Conservation (phyloP, 2,888 invertebrate genomes). For the Eupithecia centaureata region DNA sequence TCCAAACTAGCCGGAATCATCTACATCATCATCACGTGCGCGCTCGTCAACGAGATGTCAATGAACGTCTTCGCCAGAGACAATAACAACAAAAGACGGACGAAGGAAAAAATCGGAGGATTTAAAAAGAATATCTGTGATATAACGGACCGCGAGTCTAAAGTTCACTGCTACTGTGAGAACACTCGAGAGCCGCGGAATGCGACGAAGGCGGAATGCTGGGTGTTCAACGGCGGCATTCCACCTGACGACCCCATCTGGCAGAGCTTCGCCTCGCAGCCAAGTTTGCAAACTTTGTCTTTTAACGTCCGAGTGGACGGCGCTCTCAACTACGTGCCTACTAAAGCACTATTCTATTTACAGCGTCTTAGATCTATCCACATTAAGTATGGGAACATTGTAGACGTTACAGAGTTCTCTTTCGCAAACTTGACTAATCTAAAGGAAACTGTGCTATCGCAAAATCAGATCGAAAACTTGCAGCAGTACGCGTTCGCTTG, state of each 20-base stretch:
- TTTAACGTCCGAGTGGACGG: conserved; percentile 89
- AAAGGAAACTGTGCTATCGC: conserved; percentile 86
- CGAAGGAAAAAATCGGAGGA: conserved; percentile 78
- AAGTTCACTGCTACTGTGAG: conserved; percentile 88
- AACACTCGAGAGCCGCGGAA: conserved; percentile 79
- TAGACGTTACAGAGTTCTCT: conserved; percentile 87
- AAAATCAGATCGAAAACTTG: conserved; percentile 88
- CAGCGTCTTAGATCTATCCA: conserved; percentile 87
- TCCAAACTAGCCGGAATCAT: conserved; percentile 70
- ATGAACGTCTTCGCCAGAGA: conserved; percentile 76
- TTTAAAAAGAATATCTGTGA: conserved; percentile 84
- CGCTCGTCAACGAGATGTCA: conserved; percentile 78
- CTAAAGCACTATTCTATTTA: conserved; percentile 86
- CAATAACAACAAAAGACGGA: conserved; percentile 68
- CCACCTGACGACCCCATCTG: conserved; percentile 88
- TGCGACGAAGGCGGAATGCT: conserved; percentile 90
- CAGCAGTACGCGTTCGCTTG: conserved; percentile 89
- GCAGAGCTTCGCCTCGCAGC: conserved; percentile 89
- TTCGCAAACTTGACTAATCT: conserved; percentile 89
- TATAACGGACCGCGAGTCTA: conserved; percentile 80
- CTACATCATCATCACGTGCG: conserved; percentile 75
- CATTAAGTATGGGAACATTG: conserved; percentile 89
- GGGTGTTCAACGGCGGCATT: conserved; percentile 88
- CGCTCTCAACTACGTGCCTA: conserved; percentile 88
- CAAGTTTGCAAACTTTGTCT: conserved; percentile 87